Percentiles rank a stretch among this genome's conserved stretches.
Evolutionary conservation across 1,140 invertebrate species (phyloP).

Genomic region (Ips nitidus): DNA sequence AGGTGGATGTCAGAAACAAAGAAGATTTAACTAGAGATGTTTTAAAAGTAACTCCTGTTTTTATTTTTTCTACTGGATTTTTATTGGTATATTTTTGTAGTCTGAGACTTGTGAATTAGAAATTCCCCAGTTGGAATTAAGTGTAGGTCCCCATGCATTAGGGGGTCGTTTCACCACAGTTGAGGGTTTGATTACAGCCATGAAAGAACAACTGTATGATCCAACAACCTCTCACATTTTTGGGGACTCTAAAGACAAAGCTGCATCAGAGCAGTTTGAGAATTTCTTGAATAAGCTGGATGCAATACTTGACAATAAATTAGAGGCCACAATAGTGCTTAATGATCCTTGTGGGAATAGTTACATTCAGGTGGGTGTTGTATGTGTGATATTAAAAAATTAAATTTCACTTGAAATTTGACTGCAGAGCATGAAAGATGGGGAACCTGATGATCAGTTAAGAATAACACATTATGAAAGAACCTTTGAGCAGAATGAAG

Average conservation of each 20-base stretch:
- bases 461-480: constrained; percentile 81
- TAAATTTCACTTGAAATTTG: constrained; percentile 5
- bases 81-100: constrained; percentile 50
- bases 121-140: constrained; percentile 90
- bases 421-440: constrained; percentile 65
- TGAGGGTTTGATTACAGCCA: constrained; percentile 77
- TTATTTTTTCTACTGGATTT: background rate
- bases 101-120: constrained; percentile 88
- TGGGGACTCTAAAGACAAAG: constrained; percentile 70
- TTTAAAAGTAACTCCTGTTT: constrained; percentile 69
- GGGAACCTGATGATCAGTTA: constrained; percentile 64
- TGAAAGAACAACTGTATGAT: constrained; percentile 66
- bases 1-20: constrained; percentile 69
- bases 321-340: constrained; percentile 75
- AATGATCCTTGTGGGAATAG: constrained; percentile 98
- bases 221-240: constrained; percentile 66
- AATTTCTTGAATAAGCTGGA: constrained; percentile 72
- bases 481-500: constrained; percentile 90
- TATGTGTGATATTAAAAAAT: background rate
- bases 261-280: constrained; percentile 59
- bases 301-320: constrained; percentile 66
- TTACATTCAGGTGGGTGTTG: constrained; percentile 76
- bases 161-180: constrained; percentile 94
- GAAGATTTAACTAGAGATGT: constrained; percentile 91
- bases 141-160: constrained; percentile 80